phyloP scores from a whole-genome alignment of 2,113 vertebrate species.

The Pteropus alecto region DNA sequence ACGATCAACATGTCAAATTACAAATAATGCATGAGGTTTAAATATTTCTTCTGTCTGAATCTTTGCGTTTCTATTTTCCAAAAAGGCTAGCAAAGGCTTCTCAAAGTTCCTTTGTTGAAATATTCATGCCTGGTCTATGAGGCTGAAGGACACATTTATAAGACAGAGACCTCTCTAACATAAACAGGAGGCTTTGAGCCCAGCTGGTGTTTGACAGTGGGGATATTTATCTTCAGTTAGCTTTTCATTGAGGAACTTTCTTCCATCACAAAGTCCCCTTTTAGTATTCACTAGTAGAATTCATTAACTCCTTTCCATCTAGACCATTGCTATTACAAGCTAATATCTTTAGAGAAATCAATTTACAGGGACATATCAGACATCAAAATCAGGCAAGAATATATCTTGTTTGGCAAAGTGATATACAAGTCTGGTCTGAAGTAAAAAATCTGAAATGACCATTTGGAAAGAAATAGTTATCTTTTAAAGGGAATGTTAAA shows the following conservation, averaged over 20 bases:
- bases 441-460: slow-evolving; percentile 37
- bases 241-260: slow-evolving; percentile 74
- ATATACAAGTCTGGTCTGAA: neutral
- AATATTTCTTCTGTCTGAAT: slow-evolving; percentile 39
- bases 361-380: slow-evolving; percentile 34
- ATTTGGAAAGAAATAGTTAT: neutral
- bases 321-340: slow-evolving; percentile 60
- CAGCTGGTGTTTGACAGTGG: slow-evolving; percentile 81
- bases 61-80: slow-evolving; percentile 55
- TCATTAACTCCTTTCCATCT: slow-evolving; percentile 73
- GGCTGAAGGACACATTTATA: slow-evolving; percentile 72
- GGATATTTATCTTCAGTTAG: slow-evolving; percentile 80
- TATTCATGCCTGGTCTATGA: slow-evolving; percentile 72
- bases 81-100: slow-evolving; percentile 44
- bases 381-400: neutral
- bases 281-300: slow-evolving; percentile 76
- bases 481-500: neutral
- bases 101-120: slow-evolving; percentile 76
- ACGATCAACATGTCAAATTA: slow-evolving; percentile 70
- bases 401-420: slow-evolving; percentile 36
- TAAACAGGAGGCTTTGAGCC: slow-evolving; percentile 73
- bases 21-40: slow-evolving; percentile 70
- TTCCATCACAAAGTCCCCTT: slow-evolving; percentile 77
- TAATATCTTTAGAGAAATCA: slow-evolving; percentile 51
- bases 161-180: slow-evolving; percentile 73